Conservation (phyloP, 2,113 vertebrate genomes). For the Lycocorax pyrrhopterus region DNA sequence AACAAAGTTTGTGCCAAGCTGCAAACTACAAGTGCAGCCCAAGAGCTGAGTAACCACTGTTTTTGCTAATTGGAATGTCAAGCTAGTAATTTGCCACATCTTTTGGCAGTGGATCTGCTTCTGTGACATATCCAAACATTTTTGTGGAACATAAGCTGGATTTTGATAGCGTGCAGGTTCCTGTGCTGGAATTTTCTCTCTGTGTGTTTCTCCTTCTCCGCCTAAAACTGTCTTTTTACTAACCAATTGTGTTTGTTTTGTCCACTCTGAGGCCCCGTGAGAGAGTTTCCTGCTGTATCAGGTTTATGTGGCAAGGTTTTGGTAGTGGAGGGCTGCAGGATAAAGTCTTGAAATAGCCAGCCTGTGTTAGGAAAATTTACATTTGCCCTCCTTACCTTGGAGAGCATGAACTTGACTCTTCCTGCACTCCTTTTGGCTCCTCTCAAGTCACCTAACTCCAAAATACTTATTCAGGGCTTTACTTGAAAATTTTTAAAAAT, state of each 20-base stretch:
- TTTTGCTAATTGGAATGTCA: neutral
- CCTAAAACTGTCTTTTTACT: neutral
- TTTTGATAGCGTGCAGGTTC: neutral
- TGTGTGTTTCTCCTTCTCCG: neutral
- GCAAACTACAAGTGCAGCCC: neutral
- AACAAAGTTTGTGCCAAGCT: neutral
- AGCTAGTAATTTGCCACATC: fast-evolving
- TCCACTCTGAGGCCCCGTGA: neutral
- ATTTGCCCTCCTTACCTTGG: neutral
- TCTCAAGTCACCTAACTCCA: neutral
- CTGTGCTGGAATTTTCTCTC: neutral
- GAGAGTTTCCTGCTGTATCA: neutral
- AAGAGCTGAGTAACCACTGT: neutral
- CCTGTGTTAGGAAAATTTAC: neutral
- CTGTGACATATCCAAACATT: neutral
- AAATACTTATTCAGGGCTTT: neutral
- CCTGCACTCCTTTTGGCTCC: neutral
- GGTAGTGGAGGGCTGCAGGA: neutral
- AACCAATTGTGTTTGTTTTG: neutral
- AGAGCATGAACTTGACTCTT: neutral
- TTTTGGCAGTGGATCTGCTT: neutral
- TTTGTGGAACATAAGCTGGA: neutral
- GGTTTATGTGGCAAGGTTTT: neutral
- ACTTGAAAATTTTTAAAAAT: neutral
- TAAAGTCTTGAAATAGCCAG: neutral